phyloP scores from a whole-genome alignment of 2,888 invertebrate genomes.

The Tetanocera ferruginea region DNA sequence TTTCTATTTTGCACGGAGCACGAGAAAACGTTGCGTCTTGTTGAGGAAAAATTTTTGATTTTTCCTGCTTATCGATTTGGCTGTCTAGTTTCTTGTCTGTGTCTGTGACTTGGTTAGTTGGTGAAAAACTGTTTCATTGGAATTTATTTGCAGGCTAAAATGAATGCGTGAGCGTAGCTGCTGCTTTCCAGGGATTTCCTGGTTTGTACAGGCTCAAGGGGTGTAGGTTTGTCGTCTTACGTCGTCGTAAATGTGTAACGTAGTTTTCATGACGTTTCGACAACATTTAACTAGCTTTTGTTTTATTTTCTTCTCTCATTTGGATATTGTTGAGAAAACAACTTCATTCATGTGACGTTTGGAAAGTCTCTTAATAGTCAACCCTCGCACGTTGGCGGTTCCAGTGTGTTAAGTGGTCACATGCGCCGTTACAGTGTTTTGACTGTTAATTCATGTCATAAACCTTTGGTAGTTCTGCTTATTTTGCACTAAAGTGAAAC shows the following conservation, averaged over 20 bases:
- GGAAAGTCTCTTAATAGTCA: slow-evolving; percentile 19
- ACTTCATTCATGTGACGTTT: slow-evolving; percentile 47
- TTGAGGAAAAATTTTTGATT: slow-evolving; percentile 46
- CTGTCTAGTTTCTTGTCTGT: neutral
- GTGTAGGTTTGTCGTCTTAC: slow-evolving; percentile 34
- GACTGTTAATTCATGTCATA: neutral
- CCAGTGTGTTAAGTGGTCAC: slow-evolving; percentile 26
- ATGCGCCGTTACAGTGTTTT: slow-evolving; percentile 37
- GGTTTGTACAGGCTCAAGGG: neutral
- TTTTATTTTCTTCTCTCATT: neutral
- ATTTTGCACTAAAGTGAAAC: neutral
- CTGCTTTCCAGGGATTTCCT: slow-evolving; percentile 8
- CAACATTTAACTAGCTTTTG: neutral
- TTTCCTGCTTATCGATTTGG: slow-evolving; percentile 63
- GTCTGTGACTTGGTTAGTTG: neutral
- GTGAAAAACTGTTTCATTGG: slow-evolving; percentile 39
- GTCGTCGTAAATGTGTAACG: slow-evolving; percentile 2
- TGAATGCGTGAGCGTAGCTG: slow-evolving; percentile 47
- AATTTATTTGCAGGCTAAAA: slow-evolving; percentile 39
- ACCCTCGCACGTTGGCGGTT: slow-evolving; percentile 21
- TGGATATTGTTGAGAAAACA: neutral
- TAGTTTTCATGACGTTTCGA: slow-evolving; percentile 7
- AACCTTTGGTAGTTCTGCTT: neutral
- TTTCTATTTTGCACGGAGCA: slow-evolving; percentile 41
- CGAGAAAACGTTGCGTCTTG: slow-evolving; percentile 44